Percentiles rank a stretch among this genome's conserved stretches.
Conservation (phyloP, 2,797 vertebrate genomes). For the Mormyrops attenuatus region DNA sequence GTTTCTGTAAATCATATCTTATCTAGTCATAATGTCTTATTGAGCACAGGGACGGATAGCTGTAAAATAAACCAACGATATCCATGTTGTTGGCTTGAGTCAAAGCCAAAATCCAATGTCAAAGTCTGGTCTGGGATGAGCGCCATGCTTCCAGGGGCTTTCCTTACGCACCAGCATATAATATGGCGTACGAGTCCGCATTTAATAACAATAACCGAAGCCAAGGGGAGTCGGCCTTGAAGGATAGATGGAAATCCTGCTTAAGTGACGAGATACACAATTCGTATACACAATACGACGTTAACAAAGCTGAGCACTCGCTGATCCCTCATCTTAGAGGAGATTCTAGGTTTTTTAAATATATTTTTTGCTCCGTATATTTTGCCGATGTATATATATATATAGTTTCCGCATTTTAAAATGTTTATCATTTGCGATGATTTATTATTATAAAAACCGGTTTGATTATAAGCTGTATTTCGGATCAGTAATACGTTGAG, state of each 20-base stretch:
- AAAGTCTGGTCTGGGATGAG: not conserved
- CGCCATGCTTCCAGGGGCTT: not conserved
- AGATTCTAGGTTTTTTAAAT: not conserved
- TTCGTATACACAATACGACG: not conserved
- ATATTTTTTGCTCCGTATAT: not conserved
- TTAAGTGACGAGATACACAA: not conserved
- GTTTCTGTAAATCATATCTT: not conserved
- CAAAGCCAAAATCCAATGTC: not conserved
- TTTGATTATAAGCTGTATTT: not conserved
- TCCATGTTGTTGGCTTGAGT: not conserved
- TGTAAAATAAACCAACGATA: not conserved
- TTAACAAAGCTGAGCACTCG: not conserved
- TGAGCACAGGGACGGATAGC: not conserved
- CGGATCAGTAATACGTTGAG: slow-evolving; percentile 25
- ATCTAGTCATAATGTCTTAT: not conserved
- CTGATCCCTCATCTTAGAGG: not conserved
- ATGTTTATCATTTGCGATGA: not conserved
- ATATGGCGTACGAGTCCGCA: not conserved
- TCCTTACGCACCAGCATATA: not conserved
- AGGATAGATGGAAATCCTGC: not conserved
- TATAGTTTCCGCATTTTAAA: not conserved
- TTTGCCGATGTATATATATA: not conserved
- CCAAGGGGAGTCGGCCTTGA: not conserved
- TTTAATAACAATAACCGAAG: not conserved
- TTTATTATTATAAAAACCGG: not conserved